Evolutionary conservation across 2,888 invertebrate genomes (phyloP), one percentile per base, ranked within the genome.

Genomic region (Rhamnusium bicolor): DNA sequence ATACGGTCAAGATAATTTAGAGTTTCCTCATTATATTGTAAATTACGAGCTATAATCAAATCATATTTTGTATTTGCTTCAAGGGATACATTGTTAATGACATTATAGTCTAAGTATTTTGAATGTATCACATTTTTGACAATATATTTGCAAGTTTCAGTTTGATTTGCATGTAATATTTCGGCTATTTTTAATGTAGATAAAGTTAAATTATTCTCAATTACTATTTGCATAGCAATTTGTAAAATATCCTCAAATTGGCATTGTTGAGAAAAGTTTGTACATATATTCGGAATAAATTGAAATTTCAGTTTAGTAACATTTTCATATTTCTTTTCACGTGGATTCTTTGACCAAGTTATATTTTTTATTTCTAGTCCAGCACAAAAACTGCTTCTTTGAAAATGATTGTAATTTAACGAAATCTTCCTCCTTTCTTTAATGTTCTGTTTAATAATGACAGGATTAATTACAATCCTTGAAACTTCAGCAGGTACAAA

Each of bases 201-300:
- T 21, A n/a, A 21, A 3, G 10, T 19, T 10, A 67, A 8, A 47
- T 51, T 67, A 63, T 77, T 77, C 51, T 77, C 76, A 3, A 58
- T 40, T 0, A 73, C 72, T 12, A 77, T 74, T 61, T 77, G 76
- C 7, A 77, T 16, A 0, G 40, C 54, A 3, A 72, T 56, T 2
- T 46, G 16, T 65, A 72, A 49, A 49, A 58, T 54, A 8, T 70
- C 46, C 8, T 65, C 18, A 56, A 21, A 27, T 21, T 24, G 19
- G 10, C 62, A 88, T 89, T 0, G 92, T 86, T 29, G 88, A 86
- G 51, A 27, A 2, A 51, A n/a, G 18, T 62, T 21, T 21, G 61
- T 62, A 10, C 54, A 7, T 7, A 27, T 49, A 61, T 90, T 86
- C 0, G 88, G 87, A 10, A 90, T 88, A 29, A 61, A 69, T n/a